Evolutionary conservation across 2,888 invertebrate genomes (phyloP).

Genomic region (Alviniconcha strummeri): DNA sequence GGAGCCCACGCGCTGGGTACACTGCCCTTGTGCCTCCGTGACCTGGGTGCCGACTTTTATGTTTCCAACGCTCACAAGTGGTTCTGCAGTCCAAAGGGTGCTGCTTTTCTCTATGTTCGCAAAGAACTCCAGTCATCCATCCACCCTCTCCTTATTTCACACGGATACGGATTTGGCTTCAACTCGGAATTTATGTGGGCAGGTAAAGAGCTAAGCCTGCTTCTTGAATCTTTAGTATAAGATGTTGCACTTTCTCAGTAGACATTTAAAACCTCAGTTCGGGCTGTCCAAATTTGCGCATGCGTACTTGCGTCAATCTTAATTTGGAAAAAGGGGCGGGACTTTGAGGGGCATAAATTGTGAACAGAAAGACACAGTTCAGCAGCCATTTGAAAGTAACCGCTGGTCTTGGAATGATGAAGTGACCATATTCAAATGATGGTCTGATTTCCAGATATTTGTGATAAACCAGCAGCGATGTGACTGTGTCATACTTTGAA

Average conservation of each 20-base stretch:
- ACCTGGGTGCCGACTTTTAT: constrained; percentile 68
- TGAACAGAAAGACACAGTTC: too few relatives aligned
- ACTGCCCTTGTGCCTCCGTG: constrained; percentile 53
- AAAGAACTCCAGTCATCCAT: constrained; percentile 54
- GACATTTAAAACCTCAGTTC: too few relatives aligned
- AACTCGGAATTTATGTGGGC: constrained; percentile 72
- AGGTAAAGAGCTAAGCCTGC: constrained; percentile 50
- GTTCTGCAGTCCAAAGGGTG: constrained; percentile 70
- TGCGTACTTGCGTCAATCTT: too few relatives aligned
- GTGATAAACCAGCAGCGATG: too few relatives aligned
- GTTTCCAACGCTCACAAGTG: constrained; percentile 72
- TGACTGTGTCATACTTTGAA: too few relatives aligned
- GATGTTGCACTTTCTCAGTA: neutral
- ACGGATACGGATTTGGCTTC: constrained; percentile 71
- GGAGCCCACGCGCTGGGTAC: constrained; percentile 71
- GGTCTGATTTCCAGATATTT: too few relatives aligned
- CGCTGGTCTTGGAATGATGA: too few relatives aligned
- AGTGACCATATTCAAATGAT: too few relatives aligned
- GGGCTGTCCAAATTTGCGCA: too few relatives aligned
- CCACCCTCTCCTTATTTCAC: constrained; percentile 68
- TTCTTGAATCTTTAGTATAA: neutral
- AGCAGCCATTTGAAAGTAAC: too few relatives aligned
- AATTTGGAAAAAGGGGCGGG: too few relatives aligned
- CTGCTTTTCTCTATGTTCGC: constrained; percentile 68
- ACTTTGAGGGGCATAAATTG: too few relatives aligned